A percentile compares a stretch with the other conserved stretches of the same genome.
Evolutionary conservation across 2,113 vertebrate species (phyloP).

Genomic region (Oreochromis spilurus): DNA sequence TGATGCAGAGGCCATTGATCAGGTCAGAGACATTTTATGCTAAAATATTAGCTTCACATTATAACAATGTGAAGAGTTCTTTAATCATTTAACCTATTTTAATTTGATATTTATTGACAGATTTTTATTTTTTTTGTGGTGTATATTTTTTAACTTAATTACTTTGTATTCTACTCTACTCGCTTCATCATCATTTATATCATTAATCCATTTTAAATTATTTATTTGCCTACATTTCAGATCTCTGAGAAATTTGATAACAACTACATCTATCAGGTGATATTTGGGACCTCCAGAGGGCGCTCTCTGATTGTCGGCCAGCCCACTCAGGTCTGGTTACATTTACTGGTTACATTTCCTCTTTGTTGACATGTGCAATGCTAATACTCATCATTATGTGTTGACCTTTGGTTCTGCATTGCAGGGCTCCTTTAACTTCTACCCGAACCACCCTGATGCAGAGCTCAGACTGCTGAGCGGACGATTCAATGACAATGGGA

Average conservation of each 20-base stretch:
- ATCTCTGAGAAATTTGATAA: neutral
- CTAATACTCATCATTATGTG: neutral
- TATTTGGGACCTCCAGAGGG: slow-evolving; percentile 33
- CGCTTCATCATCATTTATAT: neutral
- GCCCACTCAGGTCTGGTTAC: neutral
- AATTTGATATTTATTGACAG: neutral
- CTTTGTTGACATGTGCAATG: neutral
- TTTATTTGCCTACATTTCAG: neutral
- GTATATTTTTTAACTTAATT: neutral
- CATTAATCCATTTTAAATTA: neutral
- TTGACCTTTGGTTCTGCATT: neutral
- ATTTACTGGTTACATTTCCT: neutral
- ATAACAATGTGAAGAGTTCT: accelerated
- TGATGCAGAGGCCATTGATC: neutral
- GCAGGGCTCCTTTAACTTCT: slow-evolving; percentile 29
- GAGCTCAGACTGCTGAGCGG: slow-evolving; percentile 35
- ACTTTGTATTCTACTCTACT: neutral
- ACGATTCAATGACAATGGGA: neutral
- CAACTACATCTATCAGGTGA: slow-evolving; percentile 31
- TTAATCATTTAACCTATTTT: neutral
- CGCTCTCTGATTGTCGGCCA: slow-evolving; percentile 3
- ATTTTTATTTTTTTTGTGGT: neutral
- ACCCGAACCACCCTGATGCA: neutral
- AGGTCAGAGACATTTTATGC: neutral
- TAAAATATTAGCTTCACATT: neutral